Evolutionary conservation across 1,140 invertebrate genomes (phyloP), one percentile per base, ranked within the genome.

Genomic region (Ylistrum balloti): DNA sequence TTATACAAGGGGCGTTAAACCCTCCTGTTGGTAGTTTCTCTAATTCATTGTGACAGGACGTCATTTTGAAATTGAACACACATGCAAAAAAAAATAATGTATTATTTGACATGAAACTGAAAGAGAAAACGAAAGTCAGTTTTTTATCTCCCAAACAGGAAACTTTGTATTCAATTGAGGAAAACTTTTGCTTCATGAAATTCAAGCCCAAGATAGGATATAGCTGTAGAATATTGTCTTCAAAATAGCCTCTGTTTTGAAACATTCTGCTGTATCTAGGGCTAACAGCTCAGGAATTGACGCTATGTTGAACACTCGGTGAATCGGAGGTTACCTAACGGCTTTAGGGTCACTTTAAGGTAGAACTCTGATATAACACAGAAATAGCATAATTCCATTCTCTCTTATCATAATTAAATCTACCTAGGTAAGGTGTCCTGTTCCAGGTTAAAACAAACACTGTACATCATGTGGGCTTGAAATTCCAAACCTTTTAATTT

Each of bases 1-100:
- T 7, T 74, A 1, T 28, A n/a, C n/a, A n/a, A 28, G 15, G n/a
- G 17, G 1, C 56, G n/a, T 74, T 74, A 7, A 74, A 74, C 56
- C 22, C 56, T 11, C 5, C n/a, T 74, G n/a, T 74, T 74, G 22
- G 9, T n/a, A 11, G 56, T n/a, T 74, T 28, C 56, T 74, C n/a
- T n/a, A 7, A 74, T 74, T 74, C 56, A 74, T 74, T 74, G 56
- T 74, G 22, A 74, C 56, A 74, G 22, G 56, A 74, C 56, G n/a
- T 28, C 56, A 74, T 74, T 74, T 74, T 74, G 56, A 5, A 74
- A n/a, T n/a, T n/a, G n/a, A n/a, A n/a, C n/a, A n/a, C n/a, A n/a
- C n/a, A n/a, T n/a, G n/a, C n/a, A n/a, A n/a, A n/a, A n/a, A n/a
- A n/a, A n/a, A n/a, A n/a, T n/a, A n/a, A n/a, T n/a, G n/a, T n/a